These are phyloP conservation scores for Bugula neritina DNA, from an alignment of 2,888 invertebrate species.

Conservation along the genomic window DNA sequence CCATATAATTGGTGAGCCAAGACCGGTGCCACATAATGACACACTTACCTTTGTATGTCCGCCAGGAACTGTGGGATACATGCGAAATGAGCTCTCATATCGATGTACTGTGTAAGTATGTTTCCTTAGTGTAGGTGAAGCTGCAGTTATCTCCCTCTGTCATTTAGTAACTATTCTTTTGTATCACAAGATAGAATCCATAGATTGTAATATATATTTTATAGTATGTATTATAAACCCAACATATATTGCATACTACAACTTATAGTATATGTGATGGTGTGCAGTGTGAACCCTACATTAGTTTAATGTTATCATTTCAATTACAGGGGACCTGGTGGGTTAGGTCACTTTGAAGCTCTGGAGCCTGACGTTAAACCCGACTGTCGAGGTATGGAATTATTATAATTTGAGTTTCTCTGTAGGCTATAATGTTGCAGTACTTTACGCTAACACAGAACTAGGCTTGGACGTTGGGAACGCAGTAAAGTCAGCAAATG, in stretches of 20 bases:
- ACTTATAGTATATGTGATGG: no score
- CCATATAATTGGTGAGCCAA: conserved; percentile 10
- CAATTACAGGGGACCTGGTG: not conserved
- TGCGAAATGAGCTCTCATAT: conserved; percentile 15
- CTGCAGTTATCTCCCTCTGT: not conserved
- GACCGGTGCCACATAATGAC: not conserved
- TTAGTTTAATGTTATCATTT: not conserved
- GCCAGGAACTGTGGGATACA: not conserved
- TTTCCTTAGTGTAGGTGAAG: not conserved
- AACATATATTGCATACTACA: no score
- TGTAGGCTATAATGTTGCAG: no score
- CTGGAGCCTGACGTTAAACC: not conserved
- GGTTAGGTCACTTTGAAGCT: conserved; percentile 17
- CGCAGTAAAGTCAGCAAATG: no score
- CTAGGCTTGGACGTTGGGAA: no score
- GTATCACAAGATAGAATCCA: not conserved
- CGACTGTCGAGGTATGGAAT: not conserved
- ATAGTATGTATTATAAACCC: no score
- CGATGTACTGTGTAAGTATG: conserved; percentile 9
- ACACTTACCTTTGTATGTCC: conserved; percentile 17
- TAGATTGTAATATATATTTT: no score
- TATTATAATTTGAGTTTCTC: no score
- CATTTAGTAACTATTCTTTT: not conserved
- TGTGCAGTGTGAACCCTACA: no score
- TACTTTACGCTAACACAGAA: no score